Evolutionary conservation across 2,797 vertebrate genomes (phyloP).

Genomic region (Orientallactaga sibirica): DNA sequence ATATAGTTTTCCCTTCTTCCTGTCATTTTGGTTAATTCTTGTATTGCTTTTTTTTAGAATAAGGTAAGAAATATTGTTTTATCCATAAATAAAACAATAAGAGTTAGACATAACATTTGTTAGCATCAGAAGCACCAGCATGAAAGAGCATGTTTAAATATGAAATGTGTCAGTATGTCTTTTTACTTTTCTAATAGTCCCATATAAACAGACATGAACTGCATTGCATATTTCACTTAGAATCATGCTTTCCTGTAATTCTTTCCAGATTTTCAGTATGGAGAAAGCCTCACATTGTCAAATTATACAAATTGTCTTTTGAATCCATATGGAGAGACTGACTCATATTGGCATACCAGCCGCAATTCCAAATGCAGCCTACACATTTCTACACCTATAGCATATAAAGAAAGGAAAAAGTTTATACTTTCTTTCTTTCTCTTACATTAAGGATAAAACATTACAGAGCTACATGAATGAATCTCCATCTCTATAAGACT

Average conservation of each 20-base stretch:
- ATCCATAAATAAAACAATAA: conserved; percentile 56
- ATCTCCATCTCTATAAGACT: not conserved
- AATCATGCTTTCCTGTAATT: conserved; percentile 48
- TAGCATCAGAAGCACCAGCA: conserved; percentile 52
- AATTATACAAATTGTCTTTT: conserved; percentile 66
- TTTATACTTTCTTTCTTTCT: not conserved
- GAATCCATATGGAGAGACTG: conserved; percentile 71
- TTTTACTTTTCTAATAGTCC: conserved; percentile 73
- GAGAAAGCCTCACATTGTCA: conserved; percentile 62
- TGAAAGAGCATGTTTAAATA: conserved; percentile 70
- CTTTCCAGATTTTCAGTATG: conserved; percentile 64
- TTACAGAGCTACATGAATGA: not conserved
- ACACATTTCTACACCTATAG: conserved; percentile 23
- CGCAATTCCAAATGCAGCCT: conserved; percentile 27
- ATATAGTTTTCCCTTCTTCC: not conserved
- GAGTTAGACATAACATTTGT: conserved; percentile 16
- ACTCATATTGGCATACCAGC: conserved; percentile 52
- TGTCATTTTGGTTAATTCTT: not conserved
- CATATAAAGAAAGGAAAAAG: not conserved
- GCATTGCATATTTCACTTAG: conserved; percentile 67
- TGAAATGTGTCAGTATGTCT: conserved; percentile 59
- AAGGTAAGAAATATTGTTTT: conserved; percentile 2
- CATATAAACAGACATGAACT: conserved; percentile 69
- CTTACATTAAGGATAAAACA: not conserved
- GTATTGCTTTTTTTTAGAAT: not conserved